Evolutionary conservation across 2,797 vertebrate genomes (phyloP).

Genomic region (Takifugu ocellatus): DNA sequence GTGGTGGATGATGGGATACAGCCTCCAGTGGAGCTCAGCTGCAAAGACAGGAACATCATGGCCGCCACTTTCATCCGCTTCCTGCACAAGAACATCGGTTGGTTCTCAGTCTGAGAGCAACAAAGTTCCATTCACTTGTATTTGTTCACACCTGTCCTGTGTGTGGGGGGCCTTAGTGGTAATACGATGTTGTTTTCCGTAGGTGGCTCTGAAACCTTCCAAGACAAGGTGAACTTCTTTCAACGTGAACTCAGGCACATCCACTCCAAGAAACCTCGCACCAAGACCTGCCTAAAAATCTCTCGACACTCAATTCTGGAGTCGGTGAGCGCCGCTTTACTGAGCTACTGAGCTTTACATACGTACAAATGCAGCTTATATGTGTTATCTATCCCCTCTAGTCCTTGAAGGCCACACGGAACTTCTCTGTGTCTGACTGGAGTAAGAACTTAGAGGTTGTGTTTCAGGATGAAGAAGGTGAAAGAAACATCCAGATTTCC

Average conservation of each 20-base stretch:
- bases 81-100: conserved; percentile 98
- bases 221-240: conserved; percentile 98
- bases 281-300: conserved; percentile 94
- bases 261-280: conserved; percentile 92
- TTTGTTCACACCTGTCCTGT: not conserved
- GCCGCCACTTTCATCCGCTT: conserved; percentile 98
- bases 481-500: conserved; percentile 25
- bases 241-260: conserved; percentile 94
- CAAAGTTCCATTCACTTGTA: not conserved
- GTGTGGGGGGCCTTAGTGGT: not conserved
- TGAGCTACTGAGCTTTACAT: not conserved
- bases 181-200: conserved; percentile 8
- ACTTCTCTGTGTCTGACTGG: conserved; percentile 98
- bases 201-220: conserved; percentile 99
- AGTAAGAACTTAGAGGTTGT: conserved; percentile 98
- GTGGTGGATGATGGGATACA: conserved; percentile 98
- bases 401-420: conserved; percentile 93
- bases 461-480: conserved; percentile 99
- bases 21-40: conserved; percentile 96
- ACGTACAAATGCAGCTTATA: not conserved
- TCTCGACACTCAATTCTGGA: conserved; percentile 87
- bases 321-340: conserved; percentile 74
- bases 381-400: conserved; percentile 45
- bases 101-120: conserved; percentile 38
- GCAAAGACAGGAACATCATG: conserved; percentile 98